A percentile compares a stretch with the other conserved stretches of the same genome.
Conservation (phyloP, 2,113 vertebrate genomes). For the Aramus guarauna region DNA sequence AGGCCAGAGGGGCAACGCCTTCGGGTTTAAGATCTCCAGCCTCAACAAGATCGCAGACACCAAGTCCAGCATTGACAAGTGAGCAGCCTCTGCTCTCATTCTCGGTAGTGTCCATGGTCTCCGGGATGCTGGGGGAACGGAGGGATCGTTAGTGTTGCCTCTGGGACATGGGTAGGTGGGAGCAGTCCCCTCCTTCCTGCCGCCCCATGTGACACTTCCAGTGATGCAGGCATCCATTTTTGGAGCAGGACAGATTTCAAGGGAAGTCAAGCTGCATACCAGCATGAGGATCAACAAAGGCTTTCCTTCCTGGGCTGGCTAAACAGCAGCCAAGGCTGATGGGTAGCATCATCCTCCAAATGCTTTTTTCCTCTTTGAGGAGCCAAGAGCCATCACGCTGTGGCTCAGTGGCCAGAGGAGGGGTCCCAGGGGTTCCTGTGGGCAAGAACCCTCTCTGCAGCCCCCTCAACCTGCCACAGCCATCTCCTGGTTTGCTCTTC, state of each 20-base stretch:
- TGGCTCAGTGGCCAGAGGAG: not conserved
- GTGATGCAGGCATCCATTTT: not conserved
- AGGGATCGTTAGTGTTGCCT: not conserved
- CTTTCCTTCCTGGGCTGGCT: not conserved
- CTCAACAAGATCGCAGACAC: constrained; percentile 99
- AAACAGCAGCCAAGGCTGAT: not conserved
- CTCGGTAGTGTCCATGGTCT: accelerated
- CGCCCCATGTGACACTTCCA: not conserved
- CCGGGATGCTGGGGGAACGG: not conserved
- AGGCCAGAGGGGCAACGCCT: constrained; percentile 95
- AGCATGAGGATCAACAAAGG: not conserved
- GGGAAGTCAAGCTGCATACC: not conserved
- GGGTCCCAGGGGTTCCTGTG: not conserved
- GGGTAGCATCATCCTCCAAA: not conserved
- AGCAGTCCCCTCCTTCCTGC: not conserved
- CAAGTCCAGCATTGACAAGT: constrained; percentile 99
- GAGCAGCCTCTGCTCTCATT: constrained; percentile 48
- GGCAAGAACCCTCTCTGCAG: not conserved
- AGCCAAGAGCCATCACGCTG: not conserved
- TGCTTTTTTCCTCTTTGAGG: not conserved
- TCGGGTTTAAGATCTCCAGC: constrained; percentile 95
- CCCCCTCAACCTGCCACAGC: not conserved
- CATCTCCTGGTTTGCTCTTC: not conserved
- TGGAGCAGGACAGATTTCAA: not conserved
- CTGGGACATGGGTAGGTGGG: not conserved